Evolutionary conservation across 2,113 vertebrate genomes (phyloP), one percentile per base, ranked within the genome.

Genomic region (Oreochromis spilurus): DNA sequence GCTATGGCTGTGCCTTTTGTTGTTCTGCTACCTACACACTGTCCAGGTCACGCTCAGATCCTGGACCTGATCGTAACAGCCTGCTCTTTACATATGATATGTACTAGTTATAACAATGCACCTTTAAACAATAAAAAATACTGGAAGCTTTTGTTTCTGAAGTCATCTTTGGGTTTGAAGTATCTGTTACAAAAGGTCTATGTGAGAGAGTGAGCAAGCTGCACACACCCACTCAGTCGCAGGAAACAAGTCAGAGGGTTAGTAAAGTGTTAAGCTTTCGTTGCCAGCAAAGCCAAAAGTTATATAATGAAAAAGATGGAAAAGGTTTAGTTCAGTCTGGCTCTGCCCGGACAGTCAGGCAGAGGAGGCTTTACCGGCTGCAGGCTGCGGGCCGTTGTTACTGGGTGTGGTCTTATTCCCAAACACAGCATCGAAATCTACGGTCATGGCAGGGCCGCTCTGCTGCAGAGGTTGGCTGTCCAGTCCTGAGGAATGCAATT

Each of bases 391-490:
- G 78, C 94, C 95, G 91, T 96, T 96, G 84, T 96, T 97, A 92
- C 92, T 93, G 89, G 91, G 55, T 16, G 95, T 81, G 85, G 95
- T 77, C 84, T 97, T 97, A 94, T 93, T 96, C 93, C 98, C 97
- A 93, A 98, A 98, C 87, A 98, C 97, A 26, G 98, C 97, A 93
- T 98, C 97, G 52, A 98, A 98, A 96, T 98, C 98, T 96, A 97
- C 97, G 48, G 96, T 96, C 96, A 98, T 96, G 94, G 96, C 58
- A 14, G 96, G 53, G 81, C 94, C 88, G 82, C 90, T 92, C n/a
- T 96, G 96, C 91, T 95, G 95, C 87, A 93, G 94, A 83, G 96
- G 94, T 91, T 97, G 96, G 94, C 95, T 92, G 86, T 96, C 96
- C 94, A 94, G 58, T 96, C 96, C 96, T 95, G 94, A 87, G 92